phyloP scores from a whole-genome alignment of 2,888 invertebrate species.

The Rhagium mordax region DNA sequence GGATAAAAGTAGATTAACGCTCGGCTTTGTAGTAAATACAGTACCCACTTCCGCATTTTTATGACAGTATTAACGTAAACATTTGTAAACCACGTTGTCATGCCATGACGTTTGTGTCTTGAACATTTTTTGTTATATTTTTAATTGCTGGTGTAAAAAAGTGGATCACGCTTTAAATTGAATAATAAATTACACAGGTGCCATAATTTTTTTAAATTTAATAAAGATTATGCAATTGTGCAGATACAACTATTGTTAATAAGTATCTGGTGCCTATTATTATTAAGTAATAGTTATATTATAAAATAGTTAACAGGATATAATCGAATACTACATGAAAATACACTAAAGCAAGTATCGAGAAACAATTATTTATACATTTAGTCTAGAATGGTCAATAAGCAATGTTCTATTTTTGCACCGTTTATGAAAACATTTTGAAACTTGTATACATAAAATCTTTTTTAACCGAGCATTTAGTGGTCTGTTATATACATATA shows the following conservation, averaged over 20 bases:
- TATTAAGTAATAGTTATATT: no score
- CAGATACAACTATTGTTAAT: background rate
- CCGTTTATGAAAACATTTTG: no score
- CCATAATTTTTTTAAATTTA: background rate
- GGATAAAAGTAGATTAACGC: conserved; percentile 5
- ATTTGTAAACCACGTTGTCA: background rate
- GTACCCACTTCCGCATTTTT: conserved; percentile 33
- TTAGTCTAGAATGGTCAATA: no score
- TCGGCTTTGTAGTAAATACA: no score
- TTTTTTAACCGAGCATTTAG: no score
- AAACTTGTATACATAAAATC: no score
- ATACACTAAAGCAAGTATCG: background rate
- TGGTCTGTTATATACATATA: no score
- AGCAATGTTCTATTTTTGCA: no score
- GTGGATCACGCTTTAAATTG: background rate
- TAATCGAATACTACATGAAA: background rate
- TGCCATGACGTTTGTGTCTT: no score
- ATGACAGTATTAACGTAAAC: background rate
- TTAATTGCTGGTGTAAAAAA: background rate
- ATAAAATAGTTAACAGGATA: background rate
- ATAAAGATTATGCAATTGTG: background rate
- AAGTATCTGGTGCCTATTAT: background rate
- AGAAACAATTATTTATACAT: background rate
- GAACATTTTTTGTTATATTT: background rate
- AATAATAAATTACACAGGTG: background rate